A percentile compares a stretch with the other conserved stretches of the same genome.
These are phyloP conservation scores for Labeo catla DNA, from an alignment of 2,113 vertebrate genomes.

Conservation along the genomic window DNA sequence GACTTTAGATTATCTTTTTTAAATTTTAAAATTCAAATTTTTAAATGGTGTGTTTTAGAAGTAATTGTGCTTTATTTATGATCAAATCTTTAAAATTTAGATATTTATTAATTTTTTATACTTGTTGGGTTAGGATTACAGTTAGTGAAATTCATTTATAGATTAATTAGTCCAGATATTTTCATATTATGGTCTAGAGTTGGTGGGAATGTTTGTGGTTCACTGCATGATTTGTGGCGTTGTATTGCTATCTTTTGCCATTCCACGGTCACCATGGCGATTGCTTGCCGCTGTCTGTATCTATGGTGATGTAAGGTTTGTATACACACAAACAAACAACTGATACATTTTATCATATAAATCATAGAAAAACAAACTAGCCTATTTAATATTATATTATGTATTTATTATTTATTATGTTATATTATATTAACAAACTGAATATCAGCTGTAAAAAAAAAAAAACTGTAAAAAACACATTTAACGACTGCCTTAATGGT, in stretches of 20 bases:
- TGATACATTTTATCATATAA: not conserved
- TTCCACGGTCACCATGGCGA: slow-evolving; percentile 62
- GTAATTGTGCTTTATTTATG: not conserved
- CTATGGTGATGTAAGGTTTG: slow-evolving; percentile 46
- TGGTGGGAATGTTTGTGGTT: slow-evolving; percentile 12
- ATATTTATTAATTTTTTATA: not conserved
- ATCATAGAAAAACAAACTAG: not conserved
- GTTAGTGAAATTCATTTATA: not conserved
- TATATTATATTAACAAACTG: not conserved
- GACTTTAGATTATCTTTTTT: not conserved
- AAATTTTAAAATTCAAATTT: not conserved
- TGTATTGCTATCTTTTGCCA: slow-evolving; percentile 54
- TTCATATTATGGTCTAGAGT: not conserved
- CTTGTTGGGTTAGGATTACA: not conserved
- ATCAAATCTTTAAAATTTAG: not conserved
- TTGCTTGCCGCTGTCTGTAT: slow-evolving; percentile 47
- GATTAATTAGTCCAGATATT: not conserved
- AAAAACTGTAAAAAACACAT: no score
- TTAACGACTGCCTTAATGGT: no score
- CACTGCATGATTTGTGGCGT: slow-evolving; percentile 62
- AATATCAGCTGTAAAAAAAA: no score
- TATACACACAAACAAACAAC: slow-evolving; percentile 15
- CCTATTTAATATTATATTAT: not conserved
- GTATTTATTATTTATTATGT: not conserved
- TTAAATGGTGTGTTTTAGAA: not conserved